phyloP scores from a whole-genome alignment of 2,797 vertebrate genomes.

The Pangasius mekongensis region DNA sequence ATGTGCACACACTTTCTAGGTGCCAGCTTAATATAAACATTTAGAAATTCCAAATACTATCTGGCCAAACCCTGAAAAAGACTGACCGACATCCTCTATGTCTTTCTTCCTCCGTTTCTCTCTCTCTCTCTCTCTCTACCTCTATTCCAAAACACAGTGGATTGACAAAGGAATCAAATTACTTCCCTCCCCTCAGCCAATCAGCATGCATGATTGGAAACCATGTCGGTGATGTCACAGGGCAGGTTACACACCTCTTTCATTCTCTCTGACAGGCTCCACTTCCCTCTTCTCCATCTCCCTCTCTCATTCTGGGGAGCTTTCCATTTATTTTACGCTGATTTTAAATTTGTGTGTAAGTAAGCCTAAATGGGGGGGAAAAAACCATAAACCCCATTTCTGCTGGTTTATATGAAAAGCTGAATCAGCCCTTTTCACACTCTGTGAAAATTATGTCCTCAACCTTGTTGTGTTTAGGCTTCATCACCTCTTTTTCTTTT shows the following conservation, averaged over 20 bases:
- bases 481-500: not conserved
- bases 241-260: slow-evolving; percentile 57
- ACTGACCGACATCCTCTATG: slow-evolving; percentile 35
- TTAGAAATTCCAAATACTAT: not conserved
- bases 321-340: not conserved
- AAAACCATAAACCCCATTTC: not conserved
- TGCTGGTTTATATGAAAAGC: not conserved
- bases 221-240: slow-evolving; percentile 65
- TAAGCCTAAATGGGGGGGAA: not conserved
- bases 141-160: slow-evolving; percentile 38
- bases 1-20: not conserved
- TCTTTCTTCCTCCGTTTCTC: slow-evolving; percentile 17
- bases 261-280: not conserved
- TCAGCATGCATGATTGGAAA: slow-evolving; percentile 70
- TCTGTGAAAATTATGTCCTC: not conserved
- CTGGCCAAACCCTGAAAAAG: slow-evolving; percentile 4
- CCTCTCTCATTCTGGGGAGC: not conserved
- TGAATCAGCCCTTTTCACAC: not conserved
- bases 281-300: not conserved
- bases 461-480: not conserved
- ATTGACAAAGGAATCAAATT: slow-evolving; percentile 72
- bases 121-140: slow-evolving; percentile 11
- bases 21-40: not conserved
- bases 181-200: slow-evolving; percentile 76
- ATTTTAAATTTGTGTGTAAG: not conserved